Evolutionary conservation across 1,140 invertebrate genomes (phyloP).

Genomic region (Bombus confusus): DNA sequence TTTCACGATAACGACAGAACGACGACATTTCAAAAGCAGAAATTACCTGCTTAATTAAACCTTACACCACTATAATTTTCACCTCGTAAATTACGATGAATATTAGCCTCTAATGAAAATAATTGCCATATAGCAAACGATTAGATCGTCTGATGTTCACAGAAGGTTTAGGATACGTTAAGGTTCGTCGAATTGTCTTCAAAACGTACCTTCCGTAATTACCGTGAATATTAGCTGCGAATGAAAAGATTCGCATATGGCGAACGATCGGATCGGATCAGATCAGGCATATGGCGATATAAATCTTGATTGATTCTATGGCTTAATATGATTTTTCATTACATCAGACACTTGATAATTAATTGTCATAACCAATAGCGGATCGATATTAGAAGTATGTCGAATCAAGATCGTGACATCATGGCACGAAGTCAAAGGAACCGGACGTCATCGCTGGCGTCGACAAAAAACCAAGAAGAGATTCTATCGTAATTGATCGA

Average conservation of each 20-base stretch:
- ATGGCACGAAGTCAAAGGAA: background rate
- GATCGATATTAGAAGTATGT: background rate
- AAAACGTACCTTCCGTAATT: background rate
- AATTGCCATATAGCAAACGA: background rate
- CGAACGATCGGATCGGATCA: background rate
- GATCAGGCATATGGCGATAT: background rate
- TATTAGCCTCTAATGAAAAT: background rate
- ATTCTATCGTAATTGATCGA: slow-evolving; percentile 58
- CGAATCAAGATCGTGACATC: background rate
- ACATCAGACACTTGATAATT: background rate
- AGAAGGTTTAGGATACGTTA: background rate
- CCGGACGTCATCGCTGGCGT: background rate
- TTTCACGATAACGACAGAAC: no score
- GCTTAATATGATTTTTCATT: background rate
- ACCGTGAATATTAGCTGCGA: background rate
- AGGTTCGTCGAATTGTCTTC: background rate
- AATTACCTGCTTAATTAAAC: no score
- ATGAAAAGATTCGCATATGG: background rate
- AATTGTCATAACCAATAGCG: background rate
- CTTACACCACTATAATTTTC: no score
- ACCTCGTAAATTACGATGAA: background rate
- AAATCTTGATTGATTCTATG: background rate
- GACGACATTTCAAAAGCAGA: no score
- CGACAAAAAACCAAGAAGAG: slow-evolving; percentile 15
- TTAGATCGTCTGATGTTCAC: background rate